A percentile compares a stretch with the other conserved stretches of the same genome.
Evolutionary conservation across 2,888 invertebrate species (phyloP).

Genomic region (Andrena fulva): DNA sequence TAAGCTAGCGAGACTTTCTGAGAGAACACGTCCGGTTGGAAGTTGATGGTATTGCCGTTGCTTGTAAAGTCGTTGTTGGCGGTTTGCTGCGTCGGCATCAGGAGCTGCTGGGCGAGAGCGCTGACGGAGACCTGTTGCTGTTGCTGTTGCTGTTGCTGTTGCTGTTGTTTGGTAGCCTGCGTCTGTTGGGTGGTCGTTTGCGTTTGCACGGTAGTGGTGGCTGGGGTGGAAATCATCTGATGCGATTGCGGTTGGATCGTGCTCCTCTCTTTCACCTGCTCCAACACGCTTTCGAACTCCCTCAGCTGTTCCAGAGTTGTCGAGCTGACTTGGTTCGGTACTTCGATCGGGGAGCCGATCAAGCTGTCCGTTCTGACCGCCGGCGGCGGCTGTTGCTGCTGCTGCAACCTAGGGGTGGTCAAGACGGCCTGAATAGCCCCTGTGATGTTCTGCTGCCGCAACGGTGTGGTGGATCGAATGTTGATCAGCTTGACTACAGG

Average conservation of each 20-base stretch:
- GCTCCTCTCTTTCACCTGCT: constrained; percentile 92
- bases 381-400: constrained; percentile 85
- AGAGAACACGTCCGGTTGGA: constrained; percentile 80
- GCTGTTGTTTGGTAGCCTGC: constrained; percentile 52
- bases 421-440: constrained; percentile 81
- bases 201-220: constrained; percentile 79
- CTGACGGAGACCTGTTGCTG: constrained; percentile 76
- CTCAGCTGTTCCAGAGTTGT: constrained; percentile 91
- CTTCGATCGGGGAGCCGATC: constrained; percentile 79
- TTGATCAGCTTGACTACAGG: constrained; percentile 84
- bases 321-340: constrained; percentile 87
- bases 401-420: constrained; percentile 76
- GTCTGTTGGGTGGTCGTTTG: constrained; percentile 77
- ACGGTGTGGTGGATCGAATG: constrained; percentile 74
- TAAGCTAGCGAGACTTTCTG: constrained; percentile 86
- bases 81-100: constrained; percentile 76
- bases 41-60: constrained; percentile 74
- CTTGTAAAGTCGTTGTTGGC: constrained; percentile 75
- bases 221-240: constrained; percentile 70
- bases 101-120: constrained; percentile 78
- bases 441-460: constrained; percentile 77
- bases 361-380: constrained; percentile 78
- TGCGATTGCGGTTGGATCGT: constrained; percentile 86
- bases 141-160: constrained; percentile 62
- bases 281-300: constrained; percentile 93